phyloP scores from a whole-genome alignment of 2,888 invertebrate species.

The Herminia tarsipennalis region DNA sequence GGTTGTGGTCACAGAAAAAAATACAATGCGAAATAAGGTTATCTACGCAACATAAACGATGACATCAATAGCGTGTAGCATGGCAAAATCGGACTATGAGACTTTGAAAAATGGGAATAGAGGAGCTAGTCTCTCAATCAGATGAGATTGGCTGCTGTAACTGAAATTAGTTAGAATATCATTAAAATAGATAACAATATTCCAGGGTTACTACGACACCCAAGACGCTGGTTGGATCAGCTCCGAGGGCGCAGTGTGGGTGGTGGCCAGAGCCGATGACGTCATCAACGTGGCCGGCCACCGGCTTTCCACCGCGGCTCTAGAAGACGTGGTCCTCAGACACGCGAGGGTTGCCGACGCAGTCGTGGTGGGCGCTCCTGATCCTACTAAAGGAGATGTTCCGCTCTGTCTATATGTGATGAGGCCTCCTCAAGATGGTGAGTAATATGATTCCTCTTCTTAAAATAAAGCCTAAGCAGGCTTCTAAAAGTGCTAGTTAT shows the following conservation, averaged over 20 bases:
- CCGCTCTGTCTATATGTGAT: constrained; percentile 95
- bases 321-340: constrained; percentile 96
- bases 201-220: constrained; percentile 95
- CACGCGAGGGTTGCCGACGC: constrained; percentile 95
- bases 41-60: no score
- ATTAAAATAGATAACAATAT: not conserved
- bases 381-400: constrained; percentile 95
- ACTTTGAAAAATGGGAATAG: no score
- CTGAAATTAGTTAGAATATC: no score
- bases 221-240: constrained; percentile 97
- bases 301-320: constrained; percentile 93
- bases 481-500: no score
- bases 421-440: constrained; percentile 84
- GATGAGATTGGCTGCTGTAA: no score
- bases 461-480: no score
- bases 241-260: constrained; percentile 93
- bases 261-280: constrained; percentile 96
- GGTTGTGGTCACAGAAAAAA: no score
- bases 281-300: constrained; percentile 98
- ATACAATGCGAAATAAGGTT: no score
- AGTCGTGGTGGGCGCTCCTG: constrained; percentile 96
- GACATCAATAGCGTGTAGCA: no score
- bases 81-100: no score
- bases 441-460: constrained; percentile 46
- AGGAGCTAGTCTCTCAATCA: no score